A percentile compares a stretch with the other conserved stretches of the same genome.
These are phyloP conservation scores for Chamaetylas fuelleborni DNA, from an alignment of 2,113 vertebrate species.

Conservation along the genomic window DNA sequence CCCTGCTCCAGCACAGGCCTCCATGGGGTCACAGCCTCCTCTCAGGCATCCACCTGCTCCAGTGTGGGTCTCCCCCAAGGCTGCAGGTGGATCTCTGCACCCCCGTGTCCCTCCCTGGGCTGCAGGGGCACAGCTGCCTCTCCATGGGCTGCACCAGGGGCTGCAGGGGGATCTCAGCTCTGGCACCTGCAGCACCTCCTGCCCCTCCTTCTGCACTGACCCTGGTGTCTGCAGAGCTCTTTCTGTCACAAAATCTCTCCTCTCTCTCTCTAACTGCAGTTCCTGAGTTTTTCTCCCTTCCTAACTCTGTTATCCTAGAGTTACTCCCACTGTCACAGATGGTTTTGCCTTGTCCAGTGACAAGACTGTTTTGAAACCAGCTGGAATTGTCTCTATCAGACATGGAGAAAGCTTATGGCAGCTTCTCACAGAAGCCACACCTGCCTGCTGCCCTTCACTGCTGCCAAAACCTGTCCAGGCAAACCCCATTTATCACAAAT, in stretches of 20 bases:
- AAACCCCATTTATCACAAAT: background rate
- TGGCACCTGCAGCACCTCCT: no score
- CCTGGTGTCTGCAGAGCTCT: background rate
- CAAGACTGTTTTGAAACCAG: background rate
- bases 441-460: background rate
- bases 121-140: background rate
- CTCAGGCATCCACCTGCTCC: background rate
- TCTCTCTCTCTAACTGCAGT: background rate
- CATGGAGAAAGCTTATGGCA: background rate
- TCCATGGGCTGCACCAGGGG: background rate
- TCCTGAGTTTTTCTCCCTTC: background rate
- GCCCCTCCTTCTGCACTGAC: background rate
- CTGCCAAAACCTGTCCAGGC: background rate
- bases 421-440: background rate
- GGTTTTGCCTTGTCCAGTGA: background rate
- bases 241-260: background rate
- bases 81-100: background rate
- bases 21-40: background rate
- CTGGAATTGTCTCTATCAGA: background rate
- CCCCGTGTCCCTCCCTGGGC: fast-evolving
- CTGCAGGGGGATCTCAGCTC: no score
- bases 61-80: no score
- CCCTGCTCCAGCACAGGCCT: background rate
- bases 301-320: background rate
- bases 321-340: fast-evolving